Evolutionary conservation across 2,888 invertebrate genomes (phyloP).

Genomic region (Torymus texanus): DNA sequence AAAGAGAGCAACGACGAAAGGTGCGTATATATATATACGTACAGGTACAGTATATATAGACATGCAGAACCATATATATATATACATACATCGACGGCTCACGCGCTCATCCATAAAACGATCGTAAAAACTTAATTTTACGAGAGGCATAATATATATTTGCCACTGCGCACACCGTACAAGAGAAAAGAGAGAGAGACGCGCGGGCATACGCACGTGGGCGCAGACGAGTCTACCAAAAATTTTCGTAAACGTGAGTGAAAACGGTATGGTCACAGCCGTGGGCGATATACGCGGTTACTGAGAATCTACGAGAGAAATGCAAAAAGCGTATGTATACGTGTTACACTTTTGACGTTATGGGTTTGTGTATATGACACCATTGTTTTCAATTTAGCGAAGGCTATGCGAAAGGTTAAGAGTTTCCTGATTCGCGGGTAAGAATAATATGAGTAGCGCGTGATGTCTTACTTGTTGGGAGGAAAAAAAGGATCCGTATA

Average conservation of each 20-base stretch:
- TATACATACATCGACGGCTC: slow-evolving; percentile 66
- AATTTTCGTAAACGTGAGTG: slow-evolving; percentile 30
- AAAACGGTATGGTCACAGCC: neutral
- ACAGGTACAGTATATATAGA: slow-evolving; percentile 58
- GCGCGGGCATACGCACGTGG: neutral
- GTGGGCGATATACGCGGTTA: neutral
- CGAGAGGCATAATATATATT: slow-evolving; percentile 75
- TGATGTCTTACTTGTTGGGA: slow-evolving; percentile 35
- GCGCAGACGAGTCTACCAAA: neutral
- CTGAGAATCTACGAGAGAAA: slow-evolving; percentile 22
- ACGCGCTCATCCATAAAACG: slow-evolving; percentile 74
- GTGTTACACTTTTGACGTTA: slow-evolving; percentile 21
- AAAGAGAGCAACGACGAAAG: slow-evolving; percentile 64
- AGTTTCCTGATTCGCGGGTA: slow-evolving; percentile 22
- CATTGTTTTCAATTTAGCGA: neutral
- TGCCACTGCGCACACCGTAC: slow-evolving; percentile 66
- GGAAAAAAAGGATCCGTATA: slow-evolving; percentile 24
- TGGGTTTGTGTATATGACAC: neutral
- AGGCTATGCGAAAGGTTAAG: slow-evolving; percentile 5
- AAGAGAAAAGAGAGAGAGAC: neutral
- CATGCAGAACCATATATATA: neutral
- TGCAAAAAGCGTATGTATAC: slow-evolving; percentile 9
- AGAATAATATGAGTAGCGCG: neutral
- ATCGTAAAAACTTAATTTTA: slow-evolving; percentile 76
- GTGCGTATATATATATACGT: slow-evolving; percentile 62